Percentiles rank a stretch among this genome's conserved stretches.
Evolutionary conservation across 2,113 vertebrate genomes (phyloP).

Genomic region (Trematomus loennbergii): DNA sequence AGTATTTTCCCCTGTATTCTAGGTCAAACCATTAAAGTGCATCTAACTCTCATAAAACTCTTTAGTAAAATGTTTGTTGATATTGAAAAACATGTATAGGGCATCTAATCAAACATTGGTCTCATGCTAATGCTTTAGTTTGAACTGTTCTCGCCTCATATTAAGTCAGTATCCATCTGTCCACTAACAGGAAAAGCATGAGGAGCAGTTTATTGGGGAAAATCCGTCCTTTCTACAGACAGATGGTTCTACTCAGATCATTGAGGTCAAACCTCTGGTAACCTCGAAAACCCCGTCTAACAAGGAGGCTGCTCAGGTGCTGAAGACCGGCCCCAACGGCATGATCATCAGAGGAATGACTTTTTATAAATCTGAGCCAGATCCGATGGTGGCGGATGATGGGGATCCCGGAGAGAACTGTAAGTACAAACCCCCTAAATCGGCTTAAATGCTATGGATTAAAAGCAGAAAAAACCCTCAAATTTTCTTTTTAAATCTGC

Average conservation of each 20-base stretch:
- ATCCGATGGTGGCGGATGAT: constrained; percentile 83
- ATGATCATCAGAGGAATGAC: constrained; percentile 93
- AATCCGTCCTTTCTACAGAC: constrained; percentile 64
- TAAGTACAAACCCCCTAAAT: constrained; percentile 79
- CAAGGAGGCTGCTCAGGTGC: constrained; percentile 59
- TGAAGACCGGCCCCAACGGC: constrained; percentile 82
- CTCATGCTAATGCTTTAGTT: neutral
- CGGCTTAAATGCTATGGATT: neutral
- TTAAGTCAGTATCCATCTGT: constrained; percentile 33
- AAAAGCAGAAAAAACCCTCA: neutral
- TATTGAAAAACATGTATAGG: neutral
- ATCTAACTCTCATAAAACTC: neutral
- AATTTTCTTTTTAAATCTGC: neutral
- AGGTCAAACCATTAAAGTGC: neutral
- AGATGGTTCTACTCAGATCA: constrained; percentile 52
- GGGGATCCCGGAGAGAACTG: constrained; percentile 90
- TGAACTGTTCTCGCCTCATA: neutral
- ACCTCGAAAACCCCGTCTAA: constrained; percentile 18
- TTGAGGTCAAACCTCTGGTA: constrained; percentile 45
- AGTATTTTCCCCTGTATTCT: neutral
- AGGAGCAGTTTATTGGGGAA: constrained; percentile 86
- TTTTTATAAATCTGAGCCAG: constrained; percentile 93
- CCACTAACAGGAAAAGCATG: constrained; percentile 84
- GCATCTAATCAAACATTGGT: neutral
- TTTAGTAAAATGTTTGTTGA: neutral